Evolutionary conservation across 2,888 invertebrate genomes (phyloP), one percentile per base, ranked within the genome.

Genomic region (Scrobipalpa costella): DNA sequence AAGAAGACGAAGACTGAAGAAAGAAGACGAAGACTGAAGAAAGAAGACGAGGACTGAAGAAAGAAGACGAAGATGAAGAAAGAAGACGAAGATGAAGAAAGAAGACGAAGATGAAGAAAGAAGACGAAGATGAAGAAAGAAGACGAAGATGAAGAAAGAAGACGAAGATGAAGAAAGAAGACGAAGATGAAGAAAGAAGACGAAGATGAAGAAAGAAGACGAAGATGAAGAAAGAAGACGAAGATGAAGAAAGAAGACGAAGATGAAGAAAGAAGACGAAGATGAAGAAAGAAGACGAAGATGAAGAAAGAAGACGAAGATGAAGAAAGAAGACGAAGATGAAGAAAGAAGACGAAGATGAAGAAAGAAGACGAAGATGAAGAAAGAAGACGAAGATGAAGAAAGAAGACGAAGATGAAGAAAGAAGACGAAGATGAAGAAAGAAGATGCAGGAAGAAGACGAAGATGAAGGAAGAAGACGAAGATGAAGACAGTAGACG

Each of bases 11-110:
- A 52, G 27, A 52, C 2, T 15, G 27, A 63, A 62, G 63, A 66
- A 55, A 34, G 63, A 69, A 68, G 67, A 67, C 11, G 38, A 60
- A 67, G 61, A 49, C 61, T 38, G 59, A 58, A 65, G 58, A 57
- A 55, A 33, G 57, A 61, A 57, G 40, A 19, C 3, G 1, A 38
- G 27, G 15, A 21, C 19, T n/a, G 9, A 52, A 61, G 59, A 57
- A 34, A 27, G 15, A 34, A 57, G 33, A 57, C 9, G 59, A 44
- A n/a, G n/a, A 3, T 34, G n/a, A 57, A 15, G 36, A 36, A 57
- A 34, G 21, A 59, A 8, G 5, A 59, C 13, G 17, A 44, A 19
- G 59, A 44, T n/a, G 13, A 52, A 61, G 61, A 52, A 19, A 27
- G 17, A 27, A 15, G 17, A 34, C 1, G 27, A 27, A 50, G 50